Evolutionary conservation across 2,797 vertebrate genomes (phyloP).

Genomic region (Protonibea diacanthus): DNA sequence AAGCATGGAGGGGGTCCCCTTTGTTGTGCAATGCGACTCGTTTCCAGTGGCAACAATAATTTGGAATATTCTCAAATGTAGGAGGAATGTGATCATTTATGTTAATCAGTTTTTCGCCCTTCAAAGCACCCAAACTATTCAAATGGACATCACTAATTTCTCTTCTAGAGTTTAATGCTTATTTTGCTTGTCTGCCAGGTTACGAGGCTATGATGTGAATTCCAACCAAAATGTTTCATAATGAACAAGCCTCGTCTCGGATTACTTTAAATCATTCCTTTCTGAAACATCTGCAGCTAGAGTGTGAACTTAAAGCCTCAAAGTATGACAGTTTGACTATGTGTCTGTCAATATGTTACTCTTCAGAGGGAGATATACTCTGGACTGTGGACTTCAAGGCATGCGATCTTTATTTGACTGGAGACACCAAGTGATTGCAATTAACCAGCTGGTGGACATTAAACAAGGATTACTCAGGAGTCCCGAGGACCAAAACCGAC

Average conservation of each 20-base stretch:
- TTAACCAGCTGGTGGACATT: constrained; percentile 73
- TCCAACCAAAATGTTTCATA: constrained; percentile 88
- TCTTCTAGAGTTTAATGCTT: constrained; percentile 66
- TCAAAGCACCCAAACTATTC: constrained; percentile 22
- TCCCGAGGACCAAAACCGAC: constrained; percentile 29
- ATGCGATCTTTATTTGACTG: constrained; percentile 42
- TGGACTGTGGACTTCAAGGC: constrained; percentile 37
- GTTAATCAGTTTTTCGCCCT: constrained; percentile 21
- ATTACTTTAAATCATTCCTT: constrained; percentile 76
- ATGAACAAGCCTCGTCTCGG: constrained; percentile 84
- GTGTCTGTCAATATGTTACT: constrained; percentile 56
- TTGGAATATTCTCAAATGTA: constrained; percentile 37
- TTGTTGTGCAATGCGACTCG: constrained; percentile 65
- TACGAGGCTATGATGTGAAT: constrained; percentile 82
- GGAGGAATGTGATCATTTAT: constrained; percentile 26
- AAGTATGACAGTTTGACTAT: constrained; percentile 53
- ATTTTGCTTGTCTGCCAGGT: constrained; percentile 81
- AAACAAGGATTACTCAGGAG: constrained; percentile 50
- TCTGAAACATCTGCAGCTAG: constrained; percentile 60
- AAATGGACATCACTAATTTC: constrained; percentile 30
- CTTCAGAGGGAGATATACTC: constrained; percentile 33
- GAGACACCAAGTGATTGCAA: constrained; percentile 65
- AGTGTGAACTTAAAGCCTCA: constrained; percentile 47
- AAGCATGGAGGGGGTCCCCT: constrained; percentile 51
- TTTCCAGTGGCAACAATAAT: constrained; percentile 53